phyloP scores from a whole-genome alignment of 2,113 vertebrate species.

The Pseudorhombus dupliciocellatus region DNA sequence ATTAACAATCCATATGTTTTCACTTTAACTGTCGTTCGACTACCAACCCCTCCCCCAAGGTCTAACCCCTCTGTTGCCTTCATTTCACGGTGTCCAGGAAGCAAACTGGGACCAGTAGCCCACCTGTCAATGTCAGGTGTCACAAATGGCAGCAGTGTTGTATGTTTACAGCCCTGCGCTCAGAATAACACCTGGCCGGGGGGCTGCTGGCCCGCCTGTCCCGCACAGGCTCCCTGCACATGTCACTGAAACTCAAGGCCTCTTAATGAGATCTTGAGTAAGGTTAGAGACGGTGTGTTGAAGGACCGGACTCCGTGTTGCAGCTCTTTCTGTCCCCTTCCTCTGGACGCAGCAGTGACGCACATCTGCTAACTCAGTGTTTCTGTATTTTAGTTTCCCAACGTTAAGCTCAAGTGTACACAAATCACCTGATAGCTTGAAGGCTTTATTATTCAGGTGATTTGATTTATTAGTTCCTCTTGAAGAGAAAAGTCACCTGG shows the following conservation, averaged over 20 bases:
- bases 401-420: too few relatives aligned
- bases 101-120: slow-evolving; percentile 35
- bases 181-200: slow-evolving; percentile 49
- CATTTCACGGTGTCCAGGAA: slow-evolving; percentile 16
- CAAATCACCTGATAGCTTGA: too few relatives aligned
- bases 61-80: background rate
- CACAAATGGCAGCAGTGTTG: slow-evolving; percentile 31
- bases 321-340: too few relatives aligned
- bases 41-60: too few relatives aligned
- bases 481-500: too few relatives aligned
- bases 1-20: slow-evolving; percentile 5
- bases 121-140: slow-evolving; percentile 75
- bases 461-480: too few relatives aligned
- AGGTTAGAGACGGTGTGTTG: background rate
- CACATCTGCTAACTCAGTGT: background rate
- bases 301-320: background rate
- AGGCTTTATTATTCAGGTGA: too few relatives aligned
- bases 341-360: background rate
- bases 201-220: slow-evolving; percentile 14
- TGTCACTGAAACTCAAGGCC: slow-evolving; percentile 37
- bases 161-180: slow-evolving; percentile 38
- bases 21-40: slow-evolving; percentile 7
- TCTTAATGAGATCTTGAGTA: background rate
- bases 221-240: slow-evolving; percentile 24
- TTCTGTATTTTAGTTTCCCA: background rate